These are phyloP conservation scores for Anoplopoma fimbria DNA, from an alignment of 2,113 vertebrate species.

Conservation along the genomic window DNA sequence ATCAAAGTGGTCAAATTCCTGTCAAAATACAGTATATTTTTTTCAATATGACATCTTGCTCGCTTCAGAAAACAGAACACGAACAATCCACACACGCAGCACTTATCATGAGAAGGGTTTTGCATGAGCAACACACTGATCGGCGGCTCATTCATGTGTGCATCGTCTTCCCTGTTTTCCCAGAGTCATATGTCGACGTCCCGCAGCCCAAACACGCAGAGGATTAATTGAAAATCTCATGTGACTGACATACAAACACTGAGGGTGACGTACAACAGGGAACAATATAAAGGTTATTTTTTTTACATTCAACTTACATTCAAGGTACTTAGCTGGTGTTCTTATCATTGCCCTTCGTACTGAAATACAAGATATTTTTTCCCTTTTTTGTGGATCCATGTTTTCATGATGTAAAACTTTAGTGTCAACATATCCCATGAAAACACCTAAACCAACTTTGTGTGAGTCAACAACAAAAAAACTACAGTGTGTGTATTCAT, in stretches of 20 bases:
- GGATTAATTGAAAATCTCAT: conserved; percentile 9
- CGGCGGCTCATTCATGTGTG: not conserved
- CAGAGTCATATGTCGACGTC: not conserved
- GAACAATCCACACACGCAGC: not conserved
- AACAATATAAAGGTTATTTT: conserved; percentile 18
- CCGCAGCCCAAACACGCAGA: not conserved
- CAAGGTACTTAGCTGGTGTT: no score
- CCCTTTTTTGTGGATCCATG: no score
- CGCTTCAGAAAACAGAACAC: not conserved
- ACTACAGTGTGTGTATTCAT: not conserved
- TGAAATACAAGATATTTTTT: no score
- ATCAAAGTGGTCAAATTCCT: conserved; percentile 20
- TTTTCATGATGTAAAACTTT: no score
- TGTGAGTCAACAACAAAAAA: not conserved
- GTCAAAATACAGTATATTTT: not conserved
- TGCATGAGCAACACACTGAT: conserved; percentile 11
- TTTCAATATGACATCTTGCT: not conserved
- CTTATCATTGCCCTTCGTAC: no score
- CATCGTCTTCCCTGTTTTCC: conserved; percentile 14
- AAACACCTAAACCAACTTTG: not conserved
- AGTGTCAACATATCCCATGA: not conserved
- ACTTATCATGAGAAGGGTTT: conserved; percentile 17
- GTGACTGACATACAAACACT: not conserved
- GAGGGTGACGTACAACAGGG: conserved; percentile 17
- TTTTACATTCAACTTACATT: not conserved